Base-by-base conservation (phyloP, 2,797 vertebrate species). In the Intellagama lesueurii region DNA sequence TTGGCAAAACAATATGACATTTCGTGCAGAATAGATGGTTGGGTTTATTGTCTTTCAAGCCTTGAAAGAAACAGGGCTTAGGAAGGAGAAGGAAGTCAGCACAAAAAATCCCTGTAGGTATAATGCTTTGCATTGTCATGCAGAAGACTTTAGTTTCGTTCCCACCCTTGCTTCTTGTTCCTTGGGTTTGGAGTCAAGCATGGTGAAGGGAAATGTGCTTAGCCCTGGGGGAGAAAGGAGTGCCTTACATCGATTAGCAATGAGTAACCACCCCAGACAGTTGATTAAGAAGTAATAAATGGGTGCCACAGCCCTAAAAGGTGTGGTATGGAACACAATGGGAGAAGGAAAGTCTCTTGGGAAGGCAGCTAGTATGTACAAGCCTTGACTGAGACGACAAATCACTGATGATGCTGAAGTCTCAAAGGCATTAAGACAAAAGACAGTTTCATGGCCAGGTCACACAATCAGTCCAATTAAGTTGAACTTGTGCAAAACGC, bases 261-360 rank as follows among this genome's bases (percentile, higher is more conserved):
- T 87, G 89, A 90, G 85, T 87, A 90, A 90, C 77, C 79, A 70
- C 60, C 56, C 79, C 85, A 90, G 89, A 87, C 89, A 78, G 80
- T 87, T 90, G 89, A 90, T 90, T 87, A 90, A 86, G 89, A 86
- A 87, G 84, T 90, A 90, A 90, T 87, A 90, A 87, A 87, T 77
- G 80, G 89, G 85, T 90, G 89, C 72, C 73, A 56, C 89, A 90
- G 80, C 85, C 89, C 35, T 82, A 87, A 83, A 56, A 90, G 89
- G 89, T 70, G 89, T 87, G 89, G 89, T 87, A 69, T 83, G 70
- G 69, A 81, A 81, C 11, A 68, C 56, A 86, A 81, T 47, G 89
- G 60, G 73, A 81, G 47, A 83, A 86, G 64, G 52, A 69, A 35
- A 88, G 24, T 32, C 22, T 89, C 77, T 60, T 49, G 26, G 77